Conservation (phyloP, 2,113 vertebrate species). For the Lamprotornis superbus region DNA sequence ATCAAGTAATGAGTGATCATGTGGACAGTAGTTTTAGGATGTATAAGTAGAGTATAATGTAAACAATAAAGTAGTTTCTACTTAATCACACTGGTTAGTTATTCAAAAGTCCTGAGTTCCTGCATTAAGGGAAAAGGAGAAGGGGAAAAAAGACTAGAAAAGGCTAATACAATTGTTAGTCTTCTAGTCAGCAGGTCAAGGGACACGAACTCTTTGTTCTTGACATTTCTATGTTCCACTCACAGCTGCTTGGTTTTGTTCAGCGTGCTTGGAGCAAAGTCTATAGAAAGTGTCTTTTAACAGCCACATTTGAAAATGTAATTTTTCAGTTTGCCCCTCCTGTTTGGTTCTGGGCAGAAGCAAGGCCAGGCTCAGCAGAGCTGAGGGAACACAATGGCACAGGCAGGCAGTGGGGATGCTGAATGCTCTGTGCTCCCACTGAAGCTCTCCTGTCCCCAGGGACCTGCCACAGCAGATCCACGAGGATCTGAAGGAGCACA, state of each 20-base stretch:
- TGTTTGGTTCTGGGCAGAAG: background rate
- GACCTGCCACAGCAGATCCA: background rate
- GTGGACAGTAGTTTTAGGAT: too few species aligned
- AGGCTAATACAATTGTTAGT: background rate
- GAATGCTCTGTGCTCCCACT: background rate
- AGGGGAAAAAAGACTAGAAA: background rate
- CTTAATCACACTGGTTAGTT: too few species aligned
- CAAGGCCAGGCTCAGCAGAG: background rate
- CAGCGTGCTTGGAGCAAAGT: background rate
- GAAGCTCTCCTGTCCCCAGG: background rate
- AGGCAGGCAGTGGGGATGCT: background rate
- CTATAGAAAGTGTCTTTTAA: background rate
- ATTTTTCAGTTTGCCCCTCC: background rate
- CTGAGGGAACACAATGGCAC: accelerated
- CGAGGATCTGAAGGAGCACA: accelerated
- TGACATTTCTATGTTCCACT: background rate
- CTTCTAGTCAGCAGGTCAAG: background rate
- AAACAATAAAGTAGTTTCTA: too few species aligned
- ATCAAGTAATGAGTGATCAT: too few species aligned
- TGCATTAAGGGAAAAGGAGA: background rate
- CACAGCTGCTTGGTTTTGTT: background rate
- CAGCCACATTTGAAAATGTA: background rate
- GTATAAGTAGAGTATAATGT: too few species aligned
- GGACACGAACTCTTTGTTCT: background rate
- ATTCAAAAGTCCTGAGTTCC: too few species aligned